Base-by-base conservation (phyloP, 1,140 invertebrate genomes). In the Caenorhabditis remanei region DNA sequence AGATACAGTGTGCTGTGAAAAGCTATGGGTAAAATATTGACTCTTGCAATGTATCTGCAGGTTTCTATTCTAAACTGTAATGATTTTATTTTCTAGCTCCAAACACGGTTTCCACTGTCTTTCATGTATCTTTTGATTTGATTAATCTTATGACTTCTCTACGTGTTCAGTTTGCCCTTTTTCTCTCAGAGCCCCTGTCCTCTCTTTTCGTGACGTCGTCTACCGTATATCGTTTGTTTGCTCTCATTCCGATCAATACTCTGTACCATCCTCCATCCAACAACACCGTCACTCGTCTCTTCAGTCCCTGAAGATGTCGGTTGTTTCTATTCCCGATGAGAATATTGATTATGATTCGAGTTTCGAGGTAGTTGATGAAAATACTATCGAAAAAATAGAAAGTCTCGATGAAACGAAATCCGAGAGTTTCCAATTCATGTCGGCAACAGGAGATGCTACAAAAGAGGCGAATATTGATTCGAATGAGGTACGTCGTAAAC, bases 281-380 rank as follows among this genome's bases (percentile, higher is more conserved):
- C 32, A 11, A 3, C 24, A 4, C 8, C 19, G 16, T 21, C 56
- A 58, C 2, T 11, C 9, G 11, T 63, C 61, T 13, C 32, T 32
- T 32, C 11, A 7, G n/a, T 21, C 4, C 4, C 21, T 46, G 40
- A 71, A 19, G 9, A 71, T n/a, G 14, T 71, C 14, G 11, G 9
- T 21, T 43, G 16, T 21, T 71, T 43, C 40, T 43, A n/a, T 19
- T 46, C 14, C 11, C 19, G 65, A 71, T 43, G 40, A 43, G 11
- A 32, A 63, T 71, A 71, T 71, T n/a, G 65, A 71, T 46, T 71
- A 71, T n/a, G 65, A 71, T 46, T 43, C 65, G 8, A 71, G 65
- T 16, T 71, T 71, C 14, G 65, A 71, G 46, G 16, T 71, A 5
- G 41, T 71, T 41, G 65, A 71, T 14, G 41, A 43, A 63, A 32